Evolutionary conservation across 2,888 invertebrate genomes (phyloP).

Genomic region (Xestoiulus laeticollis): DNA sequence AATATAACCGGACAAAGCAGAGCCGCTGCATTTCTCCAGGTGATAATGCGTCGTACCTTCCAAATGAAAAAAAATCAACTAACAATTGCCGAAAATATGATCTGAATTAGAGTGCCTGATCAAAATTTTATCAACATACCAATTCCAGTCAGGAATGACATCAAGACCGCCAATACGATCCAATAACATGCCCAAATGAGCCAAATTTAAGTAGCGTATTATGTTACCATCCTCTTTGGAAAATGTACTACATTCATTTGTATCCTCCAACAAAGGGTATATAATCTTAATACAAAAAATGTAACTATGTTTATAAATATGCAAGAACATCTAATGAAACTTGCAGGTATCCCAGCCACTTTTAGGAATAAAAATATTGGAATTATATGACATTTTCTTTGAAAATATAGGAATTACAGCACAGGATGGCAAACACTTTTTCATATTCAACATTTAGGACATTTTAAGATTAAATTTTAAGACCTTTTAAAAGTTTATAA

Average conservation of each 20-base stretch:
- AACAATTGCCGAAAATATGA: neutral
- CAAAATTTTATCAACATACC: constrained; percentile 60
- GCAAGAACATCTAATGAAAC: neutral
- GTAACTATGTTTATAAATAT: neutral
- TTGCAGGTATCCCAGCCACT: too few species aligned
- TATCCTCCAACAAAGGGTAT: constrained; percentile 59
- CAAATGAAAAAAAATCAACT: constrained; percentile 22
- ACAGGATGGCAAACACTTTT: too few species aligned
- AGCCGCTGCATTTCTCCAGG: constrained; percentile 70
- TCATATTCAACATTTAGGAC: too few species aligned
- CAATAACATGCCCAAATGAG: constrained; percentile 61
- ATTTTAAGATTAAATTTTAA: too few species aligned
- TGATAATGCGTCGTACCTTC: constrained; percentile 66
- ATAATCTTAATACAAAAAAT: constrained; percentile 57
- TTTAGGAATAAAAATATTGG: too few species aligned
- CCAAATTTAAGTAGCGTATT: constrained; percentile 61
- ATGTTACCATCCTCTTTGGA: constrained; percentile 60
- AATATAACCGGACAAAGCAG: constrained; percentile 68
- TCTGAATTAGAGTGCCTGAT: neutral
- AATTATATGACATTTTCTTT: too few species aligned
- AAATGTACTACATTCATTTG: constrained; percentile 57
- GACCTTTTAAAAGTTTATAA: too few species aligned
- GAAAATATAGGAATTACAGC: too few species aligned
- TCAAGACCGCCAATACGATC: constrained; percentile 64
- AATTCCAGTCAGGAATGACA: constrained; percentile 65